Evolutionary conservation across 2,888 invertebrate species (phyloP), one percentile per base, ranked within the genome.

Genomic region (Parascotia fuliginaria): DNA sequence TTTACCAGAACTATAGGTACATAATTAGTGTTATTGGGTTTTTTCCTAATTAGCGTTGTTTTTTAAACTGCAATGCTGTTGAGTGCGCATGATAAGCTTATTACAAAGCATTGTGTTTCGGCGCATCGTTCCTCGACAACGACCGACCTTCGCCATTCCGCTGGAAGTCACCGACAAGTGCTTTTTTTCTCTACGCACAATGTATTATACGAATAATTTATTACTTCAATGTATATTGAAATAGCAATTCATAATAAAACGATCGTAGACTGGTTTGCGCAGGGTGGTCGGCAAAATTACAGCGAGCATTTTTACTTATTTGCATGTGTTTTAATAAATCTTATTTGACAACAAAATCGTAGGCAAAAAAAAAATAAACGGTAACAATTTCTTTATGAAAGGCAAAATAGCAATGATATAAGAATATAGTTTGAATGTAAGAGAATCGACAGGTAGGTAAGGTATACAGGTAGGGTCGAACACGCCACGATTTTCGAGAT

Each of bases 391-490:
- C 5, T 42, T 11, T 37, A 22, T 36, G 22, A 4, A 44, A n/a
- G 31, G 31, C 13, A 19, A 39, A 27, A 24, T 36, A 34, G 12
- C 13, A 31, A 42, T 9, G n/a, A 9, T 29, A 22, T 31, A 50
- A 44, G 51, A 58, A 56, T 52, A 24, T 50, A 50, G 50, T 55
- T 62, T 65, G 70, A 75, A 67, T 64, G 53, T 51, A 39, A 50
- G 46, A 47, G 34, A 65, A 63, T 65, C 64, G 70, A 71, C 75
- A 71, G 70, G 73, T 51, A 44, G 44, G 44, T 44, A 36, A 14
- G 33, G 14, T 66, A 55, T 57, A 77, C 82, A 82, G 82, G 83
- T 85, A 83, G 83, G 85, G 84, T 83, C 81, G 77, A 70, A 55
- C 78, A 52, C 68, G 71, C 75, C 81, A 80, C 81, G 79, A 79